phyloP scores from a whole-genome alignment of 2,888 invertebrate species.

The Tetragnatha montana region DNA sequence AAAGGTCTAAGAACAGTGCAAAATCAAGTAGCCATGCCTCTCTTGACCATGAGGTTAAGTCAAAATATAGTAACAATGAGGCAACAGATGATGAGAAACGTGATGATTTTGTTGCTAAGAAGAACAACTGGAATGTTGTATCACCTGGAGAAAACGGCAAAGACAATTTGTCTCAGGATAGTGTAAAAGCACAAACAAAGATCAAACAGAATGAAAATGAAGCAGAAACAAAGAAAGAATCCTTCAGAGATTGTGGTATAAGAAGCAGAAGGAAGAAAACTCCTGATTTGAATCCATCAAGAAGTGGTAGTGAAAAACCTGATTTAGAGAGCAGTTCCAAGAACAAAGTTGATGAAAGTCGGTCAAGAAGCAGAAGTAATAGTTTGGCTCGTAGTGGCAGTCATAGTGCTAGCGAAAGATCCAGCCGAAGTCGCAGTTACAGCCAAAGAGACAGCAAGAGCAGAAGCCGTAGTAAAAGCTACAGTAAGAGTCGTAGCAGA shows the following conservation, averaged over 20 bases:
- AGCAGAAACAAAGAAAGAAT: background rate
- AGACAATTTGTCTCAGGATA: background rate
- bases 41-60: background rate
- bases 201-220: background rate
- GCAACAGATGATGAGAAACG: background rate
- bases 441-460: slow-evolving; percentile 53
- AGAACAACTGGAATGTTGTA: slow-evolving; percentile 39
- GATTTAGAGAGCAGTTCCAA: slow-evolving; percentile 12
- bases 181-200: slow-evolving; percentile 9
- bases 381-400: slow-evolving; percentile 42
- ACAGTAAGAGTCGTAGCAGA: slow-evolving; percentile 47
- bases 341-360: slow-evolving; percentile 26
- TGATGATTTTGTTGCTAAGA: slow-evolving; percentile 2
- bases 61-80: background rate
- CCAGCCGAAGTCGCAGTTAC: slow-evolving; percentile 42
- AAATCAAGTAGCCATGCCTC: background rate
- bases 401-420: slow-evolving; percentile 19
- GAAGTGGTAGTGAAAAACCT: slow-evolving; percentile 37
- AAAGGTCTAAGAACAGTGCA: background rate
- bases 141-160: background rate
- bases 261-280: slow-evolving; percentile 1
- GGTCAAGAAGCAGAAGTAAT: slow-evolving; percentile 40
- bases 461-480: slow-evolving; percentile 41
- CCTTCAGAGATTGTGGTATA: background rate
- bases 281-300: slow-evolving; percentile 15